phyloP scores from a whole-genome alignment of 2,888 invertebrate species.

The Eudemis profundana region DNA sequence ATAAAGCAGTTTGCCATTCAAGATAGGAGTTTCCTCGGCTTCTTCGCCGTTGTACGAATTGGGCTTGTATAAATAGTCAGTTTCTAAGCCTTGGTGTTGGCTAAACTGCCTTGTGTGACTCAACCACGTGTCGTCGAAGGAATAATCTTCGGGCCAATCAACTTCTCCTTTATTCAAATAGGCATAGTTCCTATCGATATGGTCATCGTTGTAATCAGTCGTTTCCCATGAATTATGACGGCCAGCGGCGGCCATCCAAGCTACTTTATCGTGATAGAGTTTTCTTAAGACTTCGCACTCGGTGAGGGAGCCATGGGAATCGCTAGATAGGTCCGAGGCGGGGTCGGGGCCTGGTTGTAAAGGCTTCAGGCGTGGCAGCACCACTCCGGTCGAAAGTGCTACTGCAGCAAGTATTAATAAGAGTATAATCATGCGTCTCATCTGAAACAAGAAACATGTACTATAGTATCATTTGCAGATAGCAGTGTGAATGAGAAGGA shows the following conservation, averaged over 20 bases:
- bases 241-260: conserved; percentile 43
- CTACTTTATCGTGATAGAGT: conserved; percentile 63
- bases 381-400: conserved; percentile 73
- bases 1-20: conserved; percentile 48
- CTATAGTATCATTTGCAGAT: background rate
- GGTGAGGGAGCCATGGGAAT: conserved; percentile 60
- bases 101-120: conserved; percentile 77
- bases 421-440: conserved; percentile 67
- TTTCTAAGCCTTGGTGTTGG: conserved; percentile 62
- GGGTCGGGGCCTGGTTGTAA: conserved; percentile 59
- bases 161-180: conserved; percentile 46
- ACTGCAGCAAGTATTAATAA: conserved; percentile 69
- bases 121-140: conserved; percentile 75
- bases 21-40: conserved; percentile 48
- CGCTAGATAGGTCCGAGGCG: conserved; percentile 63
- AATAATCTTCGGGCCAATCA: conserved; percentile 60
- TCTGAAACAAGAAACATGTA: conserved; percentile 68
- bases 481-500: too few relatives aligned
- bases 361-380: conserved; percentile 67
- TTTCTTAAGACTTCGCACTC: conserved; percentile 55
- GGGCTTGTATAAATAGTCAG: conserved; percentile 52
- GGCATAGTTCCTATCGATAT: conserved; percentile 50
- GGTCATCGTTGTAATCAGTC: conserved; percentile 12
- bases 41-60: conserved; percentile 53
- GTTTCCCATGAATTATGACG: too few relatives aligned